Conservation (phyloP, 2,888 invertebrate species). For the Globia sparganii region DNA sequence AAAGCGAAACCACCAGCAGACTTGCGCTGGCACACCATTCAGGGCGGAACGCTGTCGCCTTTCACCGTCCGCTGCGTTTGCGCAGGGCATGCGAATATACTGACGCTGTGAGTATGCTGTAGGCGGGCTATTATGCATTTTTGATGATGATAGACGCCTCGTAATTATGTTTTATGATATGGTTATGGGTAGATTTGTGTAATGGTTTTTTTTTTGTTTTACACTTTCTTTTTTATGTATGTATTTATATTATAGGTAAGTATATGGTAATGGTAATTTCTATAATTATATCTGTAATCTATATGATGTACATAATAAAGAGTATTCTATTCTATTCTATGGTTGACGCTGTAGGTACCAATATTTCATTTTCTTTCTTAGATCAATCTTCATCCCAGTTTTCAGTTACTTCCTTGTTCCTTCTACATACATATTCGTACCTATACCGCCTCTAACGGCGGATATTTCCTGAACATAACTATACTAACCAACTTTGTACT, state of each 20-base stretch:
- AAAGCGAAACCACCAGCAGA: conserved; percentile 73
- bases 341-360: too few relatives aligned
- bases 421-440: neutral
- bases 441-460: too few relatives aligned
- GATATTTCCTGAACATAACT: too few relatives aligned
- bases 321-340: too few relatives aligned
- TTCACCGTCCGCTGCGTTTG: conserved; percentile 70
- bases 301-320: too few relatives aligned
- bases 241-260: too few relatives aligned
- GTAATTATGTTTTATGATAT: conserved; percentile 31
- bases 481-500: too few relatives aligned
- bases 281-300: too few relatives aligned
- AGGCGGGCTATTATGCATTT: conserved; percentile 20
- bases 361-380: neutral
- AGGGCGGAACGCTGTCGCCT: conserved; percentile 76
- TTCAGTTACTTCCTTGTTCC: too few relatives aligned
- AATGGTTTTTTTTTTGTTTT: conserved; percentile 3
- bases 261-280: too few relatives aligned
- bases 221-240: conserved; percentile 37
- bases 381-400: neutral
- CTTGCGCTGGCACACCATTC: conserved; percentile 66
- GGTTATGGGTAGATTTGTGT: conserved; percentile 33
- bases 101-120: conserved; percentile 17
- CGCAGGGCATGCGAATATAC: conserved; percentile 57
- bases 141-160: conserved; percentile 22